These are phyloP conservation scores for Melipona quadrifasciata DNA, from an alignment of 1,140 invertebrate species.

Conservation along the genomic window DNA sequence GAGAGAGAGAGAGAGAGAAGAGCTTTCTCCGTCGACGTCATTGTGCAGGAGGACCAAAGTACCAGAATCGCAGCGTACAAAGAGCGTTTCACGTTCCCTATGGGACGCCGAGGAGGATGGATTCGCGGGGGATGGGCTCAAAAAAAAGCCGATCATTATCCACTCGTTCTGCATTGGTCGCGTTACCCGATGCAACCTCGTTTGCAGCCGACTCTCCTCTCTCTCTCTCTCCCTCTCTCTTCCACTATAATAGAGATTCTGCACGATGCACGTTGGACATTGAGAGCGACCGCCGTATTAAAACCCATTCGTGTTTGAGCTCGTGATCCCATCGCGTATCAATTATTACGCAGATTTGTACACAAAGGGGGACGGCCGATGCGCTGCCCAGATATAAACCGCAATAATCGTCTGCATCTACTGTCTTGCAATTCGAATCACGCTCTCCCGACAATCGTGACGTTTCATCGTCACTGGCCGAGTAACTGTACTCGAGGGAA, in stretches of 20 bases:
- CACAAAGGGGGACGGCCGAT: conserved; percentile 59
- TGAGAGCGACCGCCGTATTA: conserved; percentile 55
- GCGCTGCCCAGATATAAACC: conserved; percentile 58
- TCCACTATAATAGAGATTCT: conserved; percentile 62
- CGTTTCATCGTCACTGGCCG: neutral
- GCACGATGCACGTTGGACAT: conserved; percentile 52
- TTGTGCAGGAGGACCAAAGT: conserved; percentile 57
- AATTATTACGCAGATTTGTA: conserved; percentile 64
- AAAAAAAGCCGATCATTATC: conserved; percentile 70
- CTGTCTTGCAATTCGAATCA: conserved; percentile 57
- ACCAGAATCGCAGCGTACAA: conserved; percentile 52
- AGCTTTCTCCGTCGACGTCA: conserved; percentile 44
- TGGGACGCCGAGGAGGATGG: conserved; percentile 53
- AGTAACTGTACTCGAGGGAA: neutral
- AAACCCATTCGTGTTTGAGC: conserved; percentile 62
- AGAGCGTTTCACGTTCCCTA: conserved; percentile 65
- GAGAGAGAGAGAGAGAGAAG: neutral
- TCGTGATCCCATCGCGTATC: conserved; percentile 64
- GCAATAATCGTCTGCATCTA: conserved; percentile 62
- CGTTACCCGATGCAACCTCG: conserved; percentile 67
- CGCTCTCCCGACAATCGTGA: neutral
- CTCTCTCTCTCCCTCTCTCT: neutral
- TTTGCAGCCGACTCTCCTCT: conserved; percentile 43
- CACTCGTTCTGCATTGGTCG: conserved; percentile 66
- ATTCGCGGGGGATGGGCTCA: conserved; percentile 39